These are phyloP conservation scores for Theretra japonica DNA, from an alignment of 2,888 invertebrate genomes.

Conservation along the genomic window DNA sequence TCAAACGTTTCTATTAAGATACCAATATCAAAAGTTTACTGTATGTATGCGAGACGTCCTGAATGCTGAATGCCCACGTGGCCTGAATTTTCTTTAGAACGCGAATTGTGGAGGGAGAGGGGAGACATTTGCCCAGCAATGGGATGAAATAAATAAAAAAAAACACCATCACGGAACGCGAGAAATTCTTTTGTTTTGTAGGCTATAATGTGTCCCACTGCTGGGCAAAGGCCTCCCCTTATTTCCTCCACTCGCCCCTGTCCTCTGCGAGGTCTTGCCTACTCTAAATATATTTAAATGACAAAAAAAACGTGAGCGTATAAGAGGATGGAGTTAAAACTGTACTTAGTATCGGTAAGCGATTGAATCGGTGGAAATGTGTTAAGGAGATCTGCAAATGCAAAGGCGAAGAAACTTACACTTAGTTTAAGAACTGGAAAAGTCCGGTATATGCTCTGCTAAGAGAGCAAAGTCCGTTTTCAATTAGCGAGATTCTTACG, in stretches of 20 bases:
- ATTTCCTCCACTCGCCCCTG: no score
- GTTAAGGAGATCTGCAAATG: slow-evolving; percentile 16
- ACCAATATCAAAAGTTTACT: no score
- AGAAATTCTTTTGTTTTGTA: neutral
- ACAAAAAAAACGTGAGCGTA: slow-evolving; percentile 4
- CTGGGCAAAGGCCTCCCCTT: no score
- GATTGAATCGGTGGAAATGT: slow-evolving; percentile 19
- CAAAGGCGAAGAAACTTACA: slow-evolving; percentile 12
- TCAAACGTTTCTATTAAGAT: neutral
- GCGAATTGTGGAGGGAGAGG: no score
- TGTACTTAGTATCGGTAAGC: slow-evolving; percentile 16
- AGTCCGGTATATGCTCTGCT: neutral
- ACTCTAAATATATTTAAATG: no score
- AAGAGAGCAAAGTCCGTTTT: neutral
- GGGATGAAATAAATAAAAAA: no score
- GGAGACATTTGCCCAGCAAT: no score
- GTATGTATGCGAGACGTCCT: no score
- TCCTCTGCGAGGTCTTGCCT: no score
- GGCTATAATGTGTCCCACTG: no score
- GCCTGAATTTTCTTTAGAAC: no score
- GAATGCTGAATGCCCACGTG: no score
- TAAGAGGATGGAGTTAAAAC: slow-evolving; percentile 16
- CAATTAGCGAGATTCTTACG: neutral
- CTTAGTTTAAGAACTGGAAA: neutral
- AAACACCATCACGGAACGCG: neutral